These are phyloP conservation scores for Borostomias antarcticus DNA, from an alignment of 2,797 vertebrate species.

Conservation along the genomic window DNA sequence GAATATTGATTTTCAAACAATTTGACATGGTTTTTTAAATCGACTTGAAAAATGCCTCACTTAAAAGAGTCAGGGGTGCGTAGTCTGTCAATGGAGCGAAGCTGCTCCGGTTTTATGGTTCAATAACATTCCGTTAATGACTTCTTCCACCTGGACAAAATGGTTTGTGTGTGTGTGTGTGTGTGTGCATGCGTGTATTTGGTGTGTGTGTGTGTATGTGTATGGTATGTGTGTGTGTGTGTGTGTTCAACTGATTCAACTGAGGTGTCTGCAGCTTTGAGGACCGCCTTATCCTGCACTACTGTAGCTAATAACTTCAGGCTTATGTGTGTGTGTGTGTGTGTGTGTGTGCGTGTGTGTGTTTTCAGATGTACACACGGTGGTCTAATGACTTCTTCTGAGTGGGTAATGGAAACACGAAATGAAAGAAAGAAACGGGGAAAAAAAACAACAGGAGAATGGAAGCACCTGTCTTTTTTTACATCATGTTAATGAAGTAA, in stretches of 20 bases:
- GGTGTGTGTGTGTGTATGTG: background rate
- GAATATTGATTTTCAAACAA: slow-evolving; percentile 78
- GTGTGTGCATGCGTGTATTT: slow-evolving; percentile 10
- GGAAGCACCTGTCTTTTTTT: slow-evolving; percentile 41
- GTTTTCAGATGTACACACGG: slow-evolving; percentile 24
- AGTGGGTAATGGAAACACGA: slow-evolving; percentile 49
- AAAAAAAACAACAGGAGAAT: slow-evolving; percentile 35
- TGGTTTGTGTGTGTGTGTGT: slow-evolving; percentile 25
- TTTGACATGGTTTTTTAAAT: slow-evolving; percentile 70
- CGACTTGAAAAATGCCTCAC: slow-evolving; percentile 62
- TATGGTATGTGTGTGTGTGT: slow-evolving; percentile 5
- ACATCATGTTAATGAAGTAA: background rate
- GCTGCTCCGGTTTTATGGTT: slow-evolving; percentile 70
- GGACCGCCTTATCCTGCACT: slow-evolving; percentile 32
- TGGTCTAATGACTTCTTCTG: slow-evolving; percentile 58
- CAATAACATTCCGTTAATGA: slow-evolving; percentile 66
- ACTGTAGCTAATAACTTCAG: slow-evolving; percentile 35
- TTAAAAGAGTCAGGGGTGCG: slow-evolving; percentile 62
- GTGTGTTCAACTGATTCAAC: slow-evolving; percentile 39
- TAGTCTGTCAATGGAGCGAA: slow-evolving; percentile 61
- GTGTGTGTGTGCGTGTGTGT: slow-evolving; percentile 25
- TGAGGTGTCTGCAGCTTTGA: slow-evolving; percentile 35
- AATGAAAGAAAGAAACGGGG: slow-evolving; percentile 51
- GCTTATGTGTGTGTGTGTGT: background rate
- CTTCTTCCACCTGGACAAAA: slow-evolving; percentile 56